Evolutionary conservation across 2,797 vertebrate genomes (phyloP), one percentile per base, ranked within the genome.

Genomic region (Sebastes alutus): DNA sequence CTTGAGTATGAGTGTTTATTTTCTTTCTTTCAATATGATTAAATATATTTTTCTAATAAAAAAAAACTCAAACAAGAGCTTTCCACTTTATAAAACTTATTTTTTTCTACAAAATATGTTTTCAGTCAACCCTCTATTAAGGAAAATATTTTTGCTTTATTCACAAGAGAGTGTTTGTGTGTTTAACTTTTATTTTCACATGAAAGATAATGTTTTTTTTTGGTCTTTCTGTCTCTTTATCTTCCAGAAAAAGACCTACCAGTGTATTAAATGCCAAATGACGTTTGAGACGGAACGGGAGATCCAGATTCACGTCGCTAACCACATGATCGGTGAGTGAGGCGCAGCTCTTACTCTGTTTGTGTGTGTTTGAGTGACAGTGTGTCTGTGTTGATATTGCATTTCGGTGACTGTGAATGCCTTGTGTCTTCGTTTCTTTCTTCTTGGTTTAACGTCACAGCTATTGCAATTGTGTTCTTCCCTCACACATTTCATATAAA

Each of bases 231-330:
- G 20, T 84, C 9, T 76, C 5, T 61, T 16, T 67, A 13, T 87
- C 67, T 87, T 93, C 91, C 93, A 99, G 98, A 99, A 99, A 92
- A 99, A 99, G 96, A 99, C 98, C 73, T 99, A 99, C 95, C 98
- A 99, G 89, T 99, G 98, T 97, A 99, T 99, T 96, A 99, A 99
- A 97, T 99, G 98, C 97, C 98, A 99, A 97, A 99, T 99, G 98
- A 99, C 98, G 81, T 99, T 99, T 89, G 98, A 99, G 96, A 99
- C 97, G 1, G 98, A 99, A 86, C 92, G 98, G 82, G 98, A 99
- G 95, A 99, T 99, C 94, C 98, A 99, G 94, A 99, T 99, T 91
- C 98, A 99, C 18, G 98, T 99, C 49, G 98, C 98, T 85, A 99
- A 99, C 95, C 98, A 99, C 94, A 99, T 99, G 98, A 99, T 99